Conservation (phyloP, 2,888 invertebrate genomes). For the Ellobium chinense region DNA sequence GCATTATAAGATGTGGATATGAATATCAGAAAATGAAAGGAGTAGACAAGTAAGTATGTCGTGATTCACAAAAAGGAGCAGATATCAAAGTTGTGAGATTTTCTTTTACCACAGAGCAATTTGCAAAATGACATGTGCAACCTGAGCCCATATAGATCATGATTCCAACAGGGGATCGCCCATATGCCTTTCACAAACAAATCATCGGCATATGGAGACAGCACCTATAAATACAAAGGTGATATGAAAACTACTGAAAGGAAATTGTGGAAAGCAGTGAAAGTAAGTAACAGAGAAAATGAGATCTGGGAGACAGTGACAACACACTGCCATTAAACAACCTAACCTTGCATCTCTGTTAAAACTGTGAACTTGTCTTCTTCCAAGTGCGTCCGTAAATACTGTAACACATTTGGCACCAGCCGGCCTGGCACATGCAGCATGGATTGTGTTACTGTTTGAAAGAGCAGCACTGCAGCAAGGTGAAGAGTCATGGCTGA, state of each 20-base stretch:
- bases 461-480: constrained; percentile 85
- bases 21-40: too few relatives aligned
- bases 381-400: constrained; percentile 86
- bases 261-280: neutral
- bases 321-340: neutral
- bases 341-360: constrained; percentile 87
- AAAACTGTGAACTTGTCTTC: constrained; percentile 85
- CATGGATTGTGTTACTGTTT: constrained; percentile 88
- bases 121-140: too few relatives aligned
- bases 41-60: too few relatives aligned
- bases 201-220: too few relatives aligned
- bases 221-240: neutral
- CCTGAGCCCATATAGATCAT: too few relatives aligned
- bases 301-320: neutral
- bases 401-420: constrained; percentile 89
- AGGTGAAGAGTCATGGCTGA: constrained; percentile 77
- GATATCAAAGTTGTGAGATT: too few relatives aligned
- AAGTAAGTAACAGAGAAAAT: neutral
- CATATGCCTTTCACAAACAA: too few relatives aligned
- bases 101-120: too few relatives aligned
- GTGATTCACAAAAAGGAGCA: too few relatives aligned
- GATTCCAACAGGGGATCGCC: too few relatives aligned
- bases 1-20: too few relatives aligned
- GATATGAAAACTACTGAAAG: too few relatives aligned
- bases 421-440: constrained; percentile 96